Base-by-base conservation (phyloP, 2,888 invertebrate species). In the Matsumyia berberina region DNA sequence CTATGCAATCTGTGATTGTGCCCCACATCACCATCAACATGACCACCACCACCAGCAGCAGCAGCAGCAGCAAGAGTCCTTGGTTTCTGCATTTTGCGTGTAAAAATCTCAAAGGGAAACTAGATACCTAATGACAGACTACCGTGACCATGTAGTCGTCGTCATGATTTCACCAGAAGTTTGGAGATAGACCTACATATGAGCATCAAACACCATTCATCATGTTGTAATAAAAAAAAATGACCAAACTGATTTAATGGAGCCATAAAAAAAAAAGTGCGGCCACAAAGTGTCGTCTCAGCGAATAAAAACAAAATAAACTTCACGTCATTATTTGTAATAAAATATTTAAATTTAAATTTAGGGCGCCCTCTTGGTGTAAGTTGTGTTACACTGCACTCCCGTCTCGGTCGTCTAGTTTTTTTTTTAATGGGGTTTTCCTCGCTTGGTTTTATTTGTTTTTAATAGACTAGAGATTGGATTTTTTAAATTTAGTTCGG, bases 1-100 rank as follows among this genome's bases (percentile, higher is more conserved):
- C 46, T 69, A 37, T 67, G 67, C 67, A 72, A 67, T 78, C 82
- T 77, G 44, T 62, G 76, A 82, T 70, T 82, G 64, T 64, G 51
- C 19, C 69, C 33, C 12, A 29, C 49, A 64, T 57, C 55, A 64
- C 31, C 58, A 29, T 51, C 73, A 19, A 2, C 15, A 42, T 7
- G n/a, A n/a, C n/a, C n/a, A n/a, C n/a, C n/a, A n/a, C n/a, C n/a
- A n/a, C 15, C 49, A 58, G 37, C 57, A 35, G 42, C 46, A 35
- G 51, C 19, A 49, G 37, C 44, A 33, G 39, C 53, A 11, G 24
- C 31, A 15, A 53, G 15, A 29, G 37, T 60, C n/a, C 15, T 57
- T 60, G 6, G 31, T 12, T 4, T 24, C 24, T 24, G 12, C 31
- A 67, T 57, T 66, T 66, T 12, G 46, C 66, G 67, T 76, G 67